Evolutionary conservation across 2,113 vertebrate species (phyloP).

Genomic region (Numida meleagris): DNA sequence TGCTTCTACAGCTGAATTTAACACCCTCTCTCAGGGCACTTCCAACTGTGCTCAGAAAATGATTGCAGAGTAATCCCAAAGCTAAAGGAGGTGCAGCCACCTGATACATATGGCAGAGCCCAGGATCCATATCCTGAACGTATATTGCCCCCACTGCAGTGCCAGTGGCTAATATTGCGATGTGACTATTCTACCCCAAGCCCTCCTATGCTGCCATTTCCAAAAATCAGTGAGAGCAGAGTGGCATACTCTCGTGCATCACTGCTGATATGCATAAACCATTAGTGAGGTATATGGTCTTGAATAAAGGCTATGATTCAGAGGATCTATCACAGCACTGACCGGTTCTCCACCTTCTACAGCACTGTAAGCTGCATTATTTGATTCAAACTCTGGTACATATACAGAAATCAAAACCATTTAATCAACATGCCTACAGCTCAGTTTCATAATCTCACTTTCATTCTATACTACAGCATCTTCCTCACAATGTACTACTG

Average conservation of each 20-base stretch:
- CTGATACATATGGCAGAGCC: accelerated
- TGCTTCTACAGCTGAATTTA: background rate
- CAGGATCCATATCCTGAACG: background rate
- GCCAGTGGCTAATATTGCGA: accelerated
- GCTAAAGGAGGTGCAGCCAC: background rate
- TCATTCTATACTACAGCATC: background rate
- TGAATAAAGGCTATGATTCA: background rate
- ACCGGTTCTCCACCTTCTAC: background rate
- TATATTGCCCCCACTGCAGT: background rate
- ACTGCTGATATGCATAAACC: background rate
- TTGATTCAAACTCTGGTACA: background rate
- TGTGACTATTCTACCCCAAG: accelerated
- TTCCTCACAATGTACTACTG: background rate
- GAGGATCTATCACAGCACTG: background rate
- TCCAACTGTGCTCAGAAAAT: accelerated
- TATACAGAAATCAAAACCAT: background rate
- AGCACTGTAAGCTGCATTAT: background rate
- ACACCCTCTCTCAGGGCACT: background rate
- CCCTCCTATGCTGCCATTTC: background rate
- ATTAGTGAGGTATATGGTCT: background rate
- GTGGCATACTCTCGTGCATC: background rate
- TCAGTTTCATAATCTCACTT: background rate
- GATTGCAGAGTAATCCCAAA: background rate
- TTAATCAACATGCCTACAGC: background rate
- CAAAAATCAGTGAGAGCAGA: background rate